Base-by-base conservation (phyloP, 2,113 vertebrate species). In the Phylloscopus whistleri region DNA sequence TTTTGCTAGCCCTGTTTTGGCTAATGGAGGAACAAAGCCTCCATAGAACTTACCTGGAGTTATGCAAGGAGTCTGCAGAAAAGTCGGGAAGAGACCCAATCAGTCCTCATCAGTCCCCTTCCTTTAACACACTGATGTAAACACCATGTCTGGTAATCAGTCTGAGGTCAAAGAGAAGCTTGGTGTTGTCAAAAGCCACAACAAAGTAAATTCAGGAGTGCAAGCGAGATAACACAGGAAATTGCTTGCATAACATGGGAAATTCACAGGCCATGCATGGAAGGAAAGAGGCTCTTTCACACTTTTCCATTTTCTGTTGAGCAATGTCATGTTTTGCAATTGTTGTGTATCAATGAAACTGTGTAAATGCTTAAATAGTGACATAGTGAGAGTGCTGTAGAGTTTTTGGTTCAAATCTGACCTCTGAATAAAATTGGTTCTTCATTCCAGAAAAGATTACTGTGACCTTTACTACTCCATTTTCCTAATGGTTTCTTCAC, bases 401-500 rank as follows among this genome's bases (percentile, higher is more conserved):
- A 93, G 51, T 22, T 63, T 90, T 95, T 90, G 91, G 78, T 95
- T 90, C 13, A 51, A 72, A 88, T 55, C 44, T 93, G 86, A 88
- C 81, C 86, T 96, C 68, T n/a, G 93, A 96, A 90, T 94, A 94
- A 94, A 94, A 97, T 90, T 70, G 64, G 56, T 56, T 88, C 70
- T 87, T 77, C 43, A 49, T 95, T 96, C 86, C 69, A 37, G 67
- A 73, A 88, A 94, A 94, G 69, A 96, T 82, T 81, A 59, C 95
- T 24, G 8, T 33, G 84, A 94, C 95, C 86, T 89, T 90, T 86
- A 90, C 67, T 63, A 59, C 94, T 96, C 94, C 81, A 95, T 97
- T 97, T 95, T 95, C 88, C 84, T 97, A 97, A 97, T 97, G 96
- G 96, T 81, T 95, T 96, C 95, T 97, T 94, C 91, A 69, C 89